phyloP scores from a whole-genome alignment of 2,888 invertebrate genomes.

The Epistrophella euchroma region DNA sequence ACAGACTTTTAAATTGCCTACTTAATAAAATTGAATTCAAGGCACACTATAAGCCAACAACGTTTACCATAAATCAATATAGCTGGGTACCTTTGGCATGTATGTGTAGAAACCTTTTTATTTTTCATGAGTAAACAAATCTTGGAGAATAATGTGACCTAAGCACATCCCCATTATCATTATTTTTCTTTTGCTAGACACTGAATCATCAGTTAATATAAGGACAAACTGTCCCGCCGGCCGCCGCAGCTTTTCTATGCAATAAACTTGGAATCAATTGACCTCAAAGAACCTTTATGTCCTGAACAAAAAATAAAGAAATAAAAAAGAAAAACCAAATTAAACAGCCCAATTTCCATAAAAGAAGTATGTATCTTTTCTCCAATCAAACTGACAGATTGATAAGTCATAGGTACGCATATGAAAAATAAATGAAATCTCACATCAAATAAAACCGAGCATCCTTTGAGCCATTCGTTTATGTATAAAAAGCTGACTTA shows the following conservation, averaged over 20 bases:
- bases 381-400: slow-evolving; percentile 11
- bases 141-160: slow-evolving; percentile 14
- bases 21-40: slow-evolving; percentile 25
- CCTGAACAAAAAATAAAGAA: neutral
- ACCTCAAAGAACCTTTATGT: slow-evolving; percentile 6
- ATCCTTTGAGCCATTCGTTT: neutral
- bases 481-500: neutral
- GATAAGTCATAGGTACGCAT: slow-evolving; percentile 9
- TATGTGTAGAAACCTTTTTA: no score
- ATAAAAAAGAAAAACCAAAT: neutral
- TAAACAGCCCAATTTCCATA: slow-evolving; percentile 11
- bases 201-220: slow-evolving; percentile 21
- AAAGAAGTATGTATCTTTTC: neutral
- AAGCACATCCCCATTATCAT: slow-evolving; percentile 12
- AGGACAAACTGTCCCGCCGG: neutral
- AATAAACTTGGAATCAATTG: slow-evolving; percentile 21
- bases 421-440: slow-evolving; percentile 14
- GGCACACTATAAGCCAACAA: neutral
- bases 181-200: neutral
- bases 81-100: no score
- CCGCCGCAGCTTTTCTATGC: neutral
- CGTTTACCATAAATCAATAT: slow-evolving; percentile 34
- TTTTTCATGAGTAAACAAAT: slow-evolving; percentile 29
- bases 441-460: neutral
- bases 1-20: slow-evolving; percentile 36